Evolutionary conservation across 2,113 vertebrate species (phyloP).

Genomic region (Asarcornis scutulata): DNA sequence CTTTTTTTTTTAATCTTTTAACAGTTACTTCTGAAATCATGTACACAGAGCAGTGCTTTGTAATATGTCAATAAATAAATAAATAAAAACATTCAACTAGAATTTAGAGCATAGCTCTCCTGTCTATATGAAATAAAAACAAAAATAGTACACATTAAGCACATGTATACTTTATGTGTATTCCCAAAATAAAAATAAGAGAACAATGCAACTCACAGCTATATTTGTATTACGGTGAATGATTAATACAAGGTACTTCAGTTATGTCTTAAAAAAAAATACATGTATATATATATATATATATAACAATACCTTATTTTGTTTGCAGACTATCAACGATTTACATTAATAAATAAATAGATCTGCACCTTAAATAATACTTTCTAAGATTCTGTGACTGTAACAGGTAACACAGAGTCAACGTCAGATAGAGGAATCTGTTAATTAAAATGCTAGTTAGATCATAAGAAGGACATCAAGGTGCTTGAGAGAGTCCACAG

Average conservation of each 20-base stretch:
- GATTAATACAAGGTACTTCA: neutral
- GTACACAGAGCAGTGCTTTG: neutral
- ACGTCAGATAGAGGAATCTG: neutral
- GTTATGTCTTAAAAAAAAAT: neutral
- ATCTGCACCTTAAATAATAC: neutral
- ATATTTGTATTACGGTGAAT: neutral
- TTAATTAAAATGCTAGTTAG: neutral
- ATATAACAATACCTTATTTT: accelerated
- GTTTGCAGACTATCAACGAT: neutral
- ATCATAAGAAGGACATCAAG: no score
- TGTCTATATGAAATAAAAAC: neutral
- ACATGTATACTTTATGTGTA: neutral
- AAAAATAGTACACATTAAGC: neutral
- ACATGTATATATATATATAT: neutral
- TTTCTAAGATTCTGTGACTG: neutral
- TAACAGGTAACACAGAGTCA: neutral
- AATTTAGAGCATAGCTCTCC: neutral
- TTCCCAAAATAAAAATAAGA: neutral
- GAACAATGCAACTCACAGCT: neutral
- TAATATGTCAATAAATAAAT: neutral
- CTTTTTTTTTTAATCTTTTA: neutral
- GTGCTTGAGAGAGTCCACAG: no score
- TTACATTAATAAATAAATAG: neutral
- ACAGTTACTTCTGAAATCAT: neutral
- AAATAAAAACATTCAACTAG: neutral